A percentile compares a stretch with the other conserved stretches of the same genome.
These are phyloP conservation scores for Saccostrea cuccullata DNA, from an alignment of 1,140 invertebrate species.

Conservation along the genomic window DNA sequence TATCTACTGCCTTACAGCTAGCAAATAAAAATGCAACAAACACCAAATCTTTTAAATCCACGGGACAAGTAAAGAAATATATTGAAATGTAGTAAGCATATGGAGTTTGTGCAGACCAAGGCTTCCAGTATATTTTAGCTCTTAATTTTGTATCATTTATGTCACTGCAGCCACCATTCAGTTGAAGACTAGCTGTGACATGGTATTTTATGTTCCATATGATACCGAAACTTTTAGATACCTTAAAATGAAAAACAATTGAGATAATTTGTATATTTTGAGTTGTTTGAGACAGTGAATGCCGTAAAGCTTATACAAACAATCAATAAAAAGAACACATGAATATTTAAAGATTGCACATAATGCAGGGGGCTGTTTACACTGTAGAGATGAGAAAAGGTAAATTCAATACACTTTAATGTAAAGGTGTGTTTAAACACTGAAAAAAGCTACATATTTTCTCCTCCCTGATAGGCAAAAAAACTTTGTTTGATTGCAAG, in stretches of 20 bases:
- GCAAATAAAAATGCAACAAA: constrained; percentile 19
- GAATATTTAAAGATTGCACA: background rate
- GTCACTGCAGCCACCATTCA: too few relatives aligned
- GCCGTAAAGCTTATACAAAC: background rate
- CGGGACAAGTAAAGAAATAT: too few relatives aligned
- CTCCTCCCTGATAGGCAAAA: constrained; percentile 12
- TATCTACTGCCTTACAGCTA: background rate
- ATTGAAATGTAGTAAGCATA: too few relatives aligned
- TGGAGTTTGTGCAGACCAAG: too few relatives aligned
- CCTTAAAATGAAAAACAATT: too few relatives aligned
- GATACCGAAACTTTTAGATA: too few relatives aligned
- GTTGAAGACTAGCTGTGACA: too few relatives aligned
- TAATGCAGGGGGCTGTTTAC: constrained; percentile 22
- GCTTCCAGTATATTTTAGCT: too few relatives aligned
- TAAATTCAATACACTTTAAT: constrained; percentile 22
- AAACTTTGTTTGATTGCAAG: background rate
- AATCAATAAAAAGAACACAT: constrained; percentile 16
- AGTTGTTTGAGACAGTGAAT: background rate
- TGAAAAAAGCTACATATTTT: background rate
- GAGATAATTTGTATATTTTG: too few relatives aligned
- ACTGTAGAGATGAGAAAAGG: background rate
- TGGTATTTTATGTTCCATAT: too few relatives aligned
- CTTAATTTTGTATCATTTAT: too few relatives aligned
- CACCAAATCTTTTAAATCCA: background rate
- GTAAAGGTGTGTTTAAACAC: background rate